Evolutionary conservation across 2,888 invertebrate genomes (phyloP).

Genomic region (Prostheceraeus crozeri): DNA sequence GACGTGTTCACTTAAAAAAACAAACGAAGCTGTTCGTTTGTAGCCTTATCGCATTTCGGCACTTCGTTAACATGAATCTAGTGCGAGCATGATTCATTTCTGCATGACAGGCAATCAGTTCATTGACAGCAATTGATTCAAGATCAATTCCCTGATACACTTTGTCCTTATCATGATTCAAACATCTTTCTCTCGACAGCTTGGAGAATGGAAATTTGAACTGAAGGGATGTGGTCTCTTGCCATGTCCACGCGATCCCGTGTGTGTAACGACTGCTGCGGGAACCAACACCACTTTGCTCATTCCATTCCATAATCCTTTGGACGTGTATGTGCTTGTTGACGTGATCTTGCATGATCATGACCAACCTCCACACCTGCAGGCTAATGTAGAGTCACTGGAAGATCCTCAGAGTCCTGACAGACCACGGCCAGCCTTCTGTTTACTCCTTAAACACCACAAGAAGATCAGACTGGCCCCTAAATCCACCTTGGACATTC

Average conservation of each 20-base stretch:
- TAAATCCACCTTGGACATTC: constrained; percentile 53
- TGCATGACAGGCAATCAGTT: too few relatives aligned
- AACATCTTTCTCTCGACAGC: constrained; percentile 43
- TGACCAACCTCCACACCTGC: neutral
- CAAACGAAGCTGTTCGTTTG: too few relatives aligned
- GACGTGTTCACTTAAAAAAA: too few relatives aligned
- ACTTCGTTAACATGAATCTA: too few relatives aligned
- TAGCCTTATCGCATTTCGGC: too few relatives aligned
- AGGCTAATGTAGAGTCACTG: neutral
- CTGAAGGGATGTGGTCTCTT: constrained; percentile 50
- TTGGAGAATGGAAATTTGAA: constrained; percentile 54
- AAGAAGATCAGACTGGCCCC: constrained; percentile 48
- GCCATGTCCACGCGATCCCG: constrained; percentile 52
- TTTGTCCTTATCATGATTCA: constrained; percentile 1
- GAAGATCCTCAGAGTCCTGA: neutral
- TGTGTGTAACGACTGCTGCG: constrained; percentile 49
- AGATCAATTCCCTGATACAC: neutral
- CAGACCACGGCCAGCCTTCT: constrained; percentile 44
- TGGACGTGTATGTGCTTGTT: constrained; percentile 50
- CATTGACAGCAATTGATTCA: neutral
- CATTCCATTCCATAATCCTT: constrained; percentile 56
- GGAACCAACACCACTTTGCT: constrained; percentile 53
- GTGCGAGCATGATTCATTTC: too few relatives aligned
- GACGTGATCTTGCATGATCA: constrained; percentile 48
- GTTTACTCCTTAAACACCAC: constrained; percentile 49